phyloP scores from a whole-genome alignment of 2,113 vertebrate species.

The Rhinichthys klamathensis region DNA sequence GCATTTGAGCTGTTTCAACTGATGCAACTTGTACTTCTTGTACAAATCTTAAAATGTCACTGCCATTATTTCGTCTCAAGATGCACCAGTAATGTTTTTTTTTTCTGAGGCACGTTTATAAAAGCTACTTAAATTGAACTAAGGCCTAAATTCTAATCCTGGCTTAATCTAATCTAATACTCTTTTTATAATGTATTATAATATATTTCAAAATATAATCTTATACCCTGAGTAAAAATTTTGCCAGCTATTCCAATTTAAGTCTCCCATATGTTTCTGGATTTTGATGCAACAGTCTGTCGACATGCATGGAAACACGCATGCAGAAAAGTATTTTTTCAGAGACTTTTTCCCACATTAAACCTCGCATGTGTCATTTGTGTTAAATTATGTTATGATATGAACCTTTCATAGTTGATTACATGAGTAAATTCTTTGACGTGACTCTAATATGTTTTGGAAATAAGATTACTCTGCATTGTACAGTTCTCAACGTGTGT shows the following conservation, averaged over 20 bases:
- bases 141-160: too few species aligned
- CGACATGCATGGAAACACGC: background rate
- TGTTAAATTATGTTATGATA: background rate
- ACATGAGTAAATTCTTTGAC: background rate
- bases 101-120: background rate
- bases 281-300: conserved; percentile 15
- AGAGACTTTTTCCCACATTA: background rate
- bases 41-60: too few species aligned
- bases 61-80: too few species aligned
- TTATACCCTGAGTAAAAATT: background rate
- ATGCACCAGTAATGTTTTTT: too few species aligned
- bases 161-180: too few species aligned
- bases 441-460: conserved; percentile 14
- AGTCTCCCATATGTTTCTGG: background rate
- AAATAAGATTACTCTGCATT: conserved; percentile 1
- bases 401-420: background rate
- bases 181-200: too few species aligned
- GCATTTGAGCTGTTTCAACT: too few species aligned
- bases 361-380: background rate
- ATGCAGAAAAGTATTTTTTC: background rate
- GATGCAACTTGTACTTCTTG: too few species aligned
- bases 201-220: background rate
- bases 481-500: background rate
- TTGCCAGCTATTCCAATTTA: background rate
- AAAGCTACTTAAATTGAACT: too few species aligned